Percentiles rank a stretch among this genome's conserved stretches.
Evolutionary conservation across 2,113 vertebrate species (phyloP).

Genomic region (Lycaon pictus): DNA sequence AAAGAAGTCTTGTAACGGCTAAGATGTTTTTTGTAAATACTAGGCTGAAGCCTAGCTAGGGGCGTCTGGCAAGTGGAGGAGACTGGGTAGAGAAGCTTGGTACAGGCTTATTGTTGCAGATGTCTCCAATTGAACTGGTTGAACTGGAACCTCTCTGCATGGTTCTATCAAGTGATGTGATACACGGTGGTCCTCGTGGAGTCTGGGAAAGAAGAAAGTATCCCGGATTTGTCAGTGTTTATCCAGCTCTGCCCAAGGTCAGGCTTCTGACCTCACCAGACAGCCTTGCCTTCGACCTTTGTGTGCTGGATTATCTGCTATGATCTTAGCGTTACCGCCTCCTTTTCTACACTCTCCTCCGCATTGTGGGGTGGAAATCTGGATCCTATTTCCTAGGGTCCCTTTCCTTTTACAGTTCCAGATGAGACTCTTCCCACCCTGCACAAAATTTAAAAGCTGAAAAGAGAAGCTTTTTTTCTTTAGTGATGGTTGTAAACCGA

Average conservation of each 20-base stretch:
- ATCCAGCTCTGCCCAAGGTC: fast-evolving
- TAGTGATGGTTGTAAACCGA: not conserved
- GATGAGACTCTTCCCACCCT: not conserved
- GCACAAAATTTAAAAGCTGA: not conserved
- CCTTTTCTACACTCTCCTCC: not conserved
- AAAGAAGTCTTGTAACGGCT: not conserved
- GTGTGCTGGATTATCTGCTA: not conserved
- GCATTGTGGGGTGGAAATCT: not conserved
- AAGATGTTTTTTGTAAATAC: not conserved
- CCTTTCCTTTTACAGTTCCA: not conserved
- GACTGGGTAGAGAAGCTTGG: not conserved
- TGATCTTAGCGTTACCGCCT: not conserved
- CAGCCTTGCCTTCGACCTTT: no score
- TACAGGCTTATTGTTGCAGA: not conserved
- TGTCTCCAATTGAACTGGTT: not conserved
- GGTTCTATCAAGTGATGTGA: not conserved
- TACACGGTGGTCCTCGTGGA: not conserved
- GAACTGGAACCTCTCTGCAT: not conserved
- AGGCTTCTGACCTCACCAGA: not conserved
- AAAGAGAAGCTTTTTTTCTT: not conserved
- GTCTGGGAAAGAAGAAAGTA: not conserved
- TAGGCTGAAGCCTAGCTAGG: not conserved
- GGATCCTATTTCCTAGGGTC: not conserved
- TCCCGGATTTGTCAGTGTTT: not conserved
- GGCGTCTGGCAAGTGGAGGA: not conserved